phyloP scores from a whole-genome alignment of 2,113 vertebrate species.

The Cricetomys ansorgei region DNA sequence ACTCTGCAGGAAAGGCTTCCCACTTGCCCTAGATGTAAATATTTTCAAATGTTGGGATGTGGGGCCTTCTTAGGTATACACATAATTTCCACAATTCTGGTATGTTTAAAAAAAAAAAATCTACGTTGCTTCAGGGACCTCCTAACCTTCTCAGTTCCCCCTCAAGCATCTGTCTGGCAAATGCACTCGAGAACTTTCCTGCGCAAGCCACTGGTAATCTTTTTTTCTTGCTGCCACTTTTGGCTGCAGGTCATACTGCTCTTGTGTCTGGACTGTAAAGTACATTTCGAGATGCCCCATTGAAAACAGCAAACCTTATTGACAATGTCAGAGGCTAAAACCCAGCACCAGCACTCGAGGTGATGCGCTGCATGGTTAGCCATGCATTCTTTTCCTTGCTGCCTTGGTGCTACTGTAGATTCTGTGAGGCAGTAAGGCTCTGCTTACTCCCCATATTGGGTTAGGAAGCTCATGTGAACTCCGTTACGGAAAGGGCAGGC shows the following conservation, averaged over 20 bases:
- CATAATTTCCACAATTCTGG: constrained; percentile 53
- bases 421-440: background rate
- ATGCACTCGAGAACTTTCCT: constrained; percentile 51
- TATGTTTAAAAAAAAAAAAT: constrained; percentile 14
- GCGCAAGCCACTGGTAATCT: constrained; percentile 60
- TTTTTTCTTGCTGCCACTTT: constrained; percentile 62
- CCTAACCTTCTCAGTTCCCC: constrained; percentile 44
- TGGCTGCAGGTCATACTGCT: constrained; percentile 34
- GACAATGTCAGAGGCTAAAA: constrained; percentile 24
- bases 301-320: constrained; percentile 50
- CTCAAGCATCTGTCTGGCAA: constrained; percentile 68
- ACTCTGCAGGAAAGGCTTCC: background rate
- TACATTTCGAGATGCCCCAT: constrained; percentile 30
- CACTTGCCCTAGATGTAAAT: constrained; percentile 37
- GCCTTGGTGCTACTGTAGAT: background rate
- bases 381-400: background rate
- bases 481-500: background rate
- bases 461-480: background rate
- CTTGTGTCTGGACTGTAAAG: constrained; percentile 65
- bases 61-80: constrained; percentile 40
- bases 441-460: background rate
- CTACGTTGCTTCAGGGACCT: constrained; percentile 68
- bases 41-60: constrained; percentile 59
- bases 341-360: background rate
- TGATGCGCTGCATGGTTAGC: background rate